Conservation (phyloP, 2,113 vertebrate genomes). For the Lampris incognitus region DNA sequence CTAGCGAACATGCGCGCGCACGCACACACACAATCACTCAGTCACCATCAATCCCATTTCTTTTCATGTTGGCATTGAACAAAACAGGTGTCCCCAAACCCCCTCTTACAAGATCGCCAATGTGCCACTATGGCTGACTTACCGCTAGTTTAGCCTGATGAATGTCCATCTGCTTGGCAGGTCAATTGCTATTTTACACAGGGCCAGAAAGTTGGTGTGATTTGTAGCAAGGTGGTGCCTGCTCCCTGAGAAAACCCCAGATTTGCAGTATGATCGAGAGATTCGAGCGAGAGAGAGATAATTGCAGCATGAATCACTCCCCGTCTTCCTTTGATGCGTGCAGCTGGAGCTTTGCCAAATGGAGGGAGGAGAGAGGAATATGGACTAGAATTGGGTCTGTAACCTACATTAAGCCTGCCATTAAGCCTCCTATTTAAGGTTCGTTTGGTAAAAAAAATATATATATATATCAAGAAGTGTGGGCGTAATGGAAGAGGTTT, state of each 20-base stretch:
- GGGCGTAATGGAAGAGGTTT: neutral
- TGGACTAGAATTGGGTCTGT: neutral
- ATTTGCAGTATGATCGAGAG: constrained; percentile 30
- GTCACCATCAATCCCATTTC: neutral
- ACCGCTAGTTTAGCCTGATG: constrained; percentile 41
- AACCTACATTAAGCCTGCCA: constrained; percentile 15
- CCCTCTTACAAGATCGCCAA: constrained; percentile 20
- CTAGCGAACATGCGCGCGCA: neutral
- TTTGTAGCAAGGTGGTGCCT: constrained; percentile 20
- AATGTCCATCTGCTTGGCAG: constrained; percentile 20
- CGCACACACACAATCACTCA: neutral
- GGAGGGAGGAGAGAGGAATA: constrained; percentile 12
- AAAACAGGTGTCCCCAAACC: constrained; percentile 1
- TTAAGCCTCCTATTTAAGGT: neutral
- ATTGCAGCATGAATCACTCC: constrained; percentile 53
- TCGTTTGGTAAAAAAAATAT: neutral
- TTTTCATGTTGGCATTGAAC: constrained; percentile 5
- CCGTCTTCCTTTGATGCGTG: constrained; percentile 12
- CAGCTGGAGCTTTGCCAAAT: constrained; percentile 30
- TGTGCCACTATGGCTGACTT: constrained; percentile 10
- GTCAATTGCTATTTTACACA: constrained; percentile 20
- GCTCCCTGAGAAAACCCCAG: constrained; percentile 44
- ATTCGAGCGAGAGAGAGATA: constrained; percentile 35
- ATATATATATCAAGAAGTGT: neutral
- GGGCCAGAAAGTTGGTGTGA: constrained; percentile 25